Evolutionary conservation across 2,797 vertebrate species (phyloP).

Genomic region (Petrocephalus schoutedeni): DNA sequence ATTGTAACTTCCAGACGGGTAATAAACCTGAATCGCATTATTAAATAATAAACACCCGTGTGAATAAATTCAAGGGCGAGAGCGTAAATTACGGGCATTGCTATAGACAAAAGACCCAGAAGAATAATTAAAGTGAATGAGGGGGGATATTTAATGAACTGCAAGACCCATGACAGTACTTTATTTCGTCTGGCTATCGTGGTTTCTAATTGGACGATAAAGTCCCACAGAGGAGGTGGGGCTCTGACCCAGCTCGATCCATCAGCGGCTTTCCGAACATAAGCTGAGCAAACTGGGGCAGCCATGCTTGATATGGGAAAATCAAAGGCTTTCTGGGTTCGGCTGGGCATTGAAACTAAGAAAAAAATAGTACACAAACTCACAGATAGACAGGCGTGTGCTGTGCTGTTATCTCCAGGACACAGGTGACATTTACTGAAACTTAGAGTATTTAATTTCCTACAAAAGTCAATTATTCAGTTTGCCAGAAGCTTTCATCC

Average conservation of each 20-base stretch:
- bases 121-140: background rate
- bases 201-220: constrained; percentile 18
- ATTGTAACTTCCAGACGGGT: background rate
- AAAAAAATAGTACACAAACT: background rate
- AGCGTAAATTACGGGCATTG: background rate
- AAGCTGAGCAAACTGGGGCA: background rate
- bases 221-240: constrained; percentile 1
- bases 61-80: background rate
- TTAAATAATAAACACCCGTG: constrained; percentile 12
- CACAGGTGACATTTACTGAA: background rate
- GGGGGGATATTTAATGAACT: background rate
- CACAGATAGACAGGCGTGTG: background rate
- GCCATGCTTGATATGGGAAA: background rate
- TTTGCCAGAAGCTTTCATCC: background rate
- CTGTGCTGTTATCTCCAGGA: background rate
- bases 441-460: background rate
- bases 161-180: background rate
- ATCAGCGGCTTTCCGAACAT: background rate
- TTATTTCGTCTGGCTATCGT: constrained; percentile 10
- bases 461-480: background rate
- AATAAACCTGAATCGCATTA: background rate
- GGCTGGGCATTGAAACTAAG: background rate
- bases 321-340: background rate
- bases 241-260: background rate
- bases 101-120: constrained; percentile 3